A percentile compares a stretch with the other conserved stretches of the same genome.
phyloP scores from a whole-genome alignment of 2,888 invertebrate species.

The Hofmannophila pseudospretella region DNA sequence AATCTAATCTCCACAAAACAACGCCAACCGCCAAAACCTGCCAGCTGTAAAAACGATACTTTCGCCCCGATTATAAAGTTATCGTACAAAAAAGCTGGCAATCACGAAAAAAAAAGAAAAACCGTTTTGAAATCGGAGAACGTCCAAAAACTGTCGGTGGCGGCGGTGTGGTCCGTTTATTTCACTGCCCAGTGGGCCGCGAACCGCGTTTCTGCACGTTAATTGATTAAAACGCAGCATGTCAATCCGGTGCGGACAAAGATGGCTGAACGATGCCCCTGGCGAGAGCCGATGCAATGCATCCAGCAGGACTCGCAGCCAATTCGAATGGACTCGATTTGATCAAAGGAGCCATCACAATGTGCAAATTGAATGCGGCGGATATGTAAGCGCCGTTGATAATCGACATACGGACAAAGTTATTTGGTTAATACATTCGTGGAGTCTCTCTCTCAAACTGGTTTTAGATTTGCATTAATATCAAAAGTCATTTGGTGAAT shows the following conservation, averaged over 20 bases:
- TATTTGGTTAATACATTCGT: no score
- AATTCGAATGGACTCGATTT: neutral
- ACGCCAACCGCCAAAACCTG: neutral
- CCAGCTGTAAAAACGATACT: constrained; percentile 3
- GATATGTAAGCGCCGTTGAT: neutral
- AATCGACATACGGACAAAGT: no score
- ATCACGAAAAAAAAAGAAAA: no score
- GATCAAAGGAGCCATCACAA: neutral
- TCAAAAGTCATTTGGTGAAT: no score
- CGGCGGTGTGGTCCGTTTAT: constrained; percentile 53
- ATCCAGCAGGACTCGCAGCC: neutral
- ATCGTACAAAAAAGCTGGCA: constrained; percentile 7
- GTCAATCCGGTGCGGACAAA: constrained; percentile 57
- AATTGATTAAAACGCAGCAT: constrained; percentile 76
- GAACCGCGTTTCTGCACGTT: constrained; percentile 58
- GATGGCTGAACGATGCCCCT: constrained; percentile 37
- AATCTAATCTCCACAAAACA: neutral
- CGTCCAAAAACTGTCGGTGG: constrained; percentile 48
- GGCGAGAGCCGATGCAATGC: no score
- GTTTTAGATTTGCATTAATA: no score
- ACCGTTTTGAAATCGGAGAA: constrained; percentile 61
- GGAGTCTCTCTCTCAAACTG: no score
- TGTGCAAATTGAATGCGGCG: neutral
- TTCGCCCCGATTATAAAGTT: constrained; percentile 10
- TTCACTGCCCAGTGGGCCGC: constrained; percentile 69